Percentiles rank a stretch among this genome's conserved stretches.
These are phyloP conservation scores for Psittacus erithacus DNA, from an alignment of 2,113 vertebrate species.

Conservation along the genomic window DNA sequence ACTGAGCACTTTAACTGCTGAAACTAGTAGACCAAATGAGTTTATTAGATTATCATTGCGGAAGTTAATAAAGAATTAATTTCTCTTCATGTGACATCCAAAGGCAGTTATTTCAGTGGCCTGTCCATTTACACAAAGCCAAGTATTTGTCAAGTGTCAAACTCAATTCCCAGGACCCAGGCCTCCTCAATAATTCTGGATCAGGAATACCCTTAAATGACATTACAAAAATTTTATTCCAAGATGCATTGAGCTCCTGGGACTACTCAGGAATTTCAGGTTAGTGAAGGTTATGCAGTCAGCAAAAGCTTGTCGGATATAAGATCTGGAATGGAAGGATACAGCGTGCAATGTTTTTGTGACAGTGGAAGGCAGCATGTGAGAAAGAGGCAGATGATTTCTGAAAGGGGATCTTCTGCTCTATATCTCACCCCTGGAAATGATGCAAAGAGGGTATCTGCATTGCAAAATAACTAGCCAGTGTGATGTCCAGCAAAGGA, in stretches of 20 bases:
- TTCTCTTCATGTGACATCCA: constrained; percentile 88
- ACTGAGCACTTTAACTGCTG: constrained; percentile 77
- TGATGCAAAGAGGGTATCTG: constrained; percentile 34
- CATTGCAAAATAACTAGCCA: constrained; percentile 8
- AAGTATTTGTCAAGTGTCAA: constrained; percentile 97
- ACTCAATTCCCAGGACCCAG: constrained; percentile 83
- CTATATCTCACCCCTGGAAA: constrained; percentile 42
- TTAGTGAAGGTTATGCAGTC: constrained; percentile 81
- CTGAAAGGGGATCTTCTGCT: constrained; percentile 14
- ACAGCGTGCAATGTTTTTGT: not conserved
- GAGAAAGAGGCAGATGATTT: not conserved
- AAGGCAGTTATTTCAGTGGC: constrained; percentile 84
- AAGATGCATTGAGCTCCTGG: constrained; percentile 86
- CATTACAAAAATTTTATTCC: constrained; percentile 99
- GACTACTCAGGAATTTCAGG: constrained; percentile 85
- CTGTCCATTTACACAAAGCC: constrained; percentile 96
- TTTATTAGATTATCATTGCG: constrained; percentile 89
- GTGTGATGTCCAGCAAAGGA: constrained; percentile 57
- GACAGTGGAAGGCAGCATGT: not conserved
- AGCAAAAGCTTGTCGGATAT: constrained; percentile 76
- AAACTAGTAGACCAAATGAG: constrained; percentile 83
- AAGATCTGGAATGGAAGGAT: constrained; percentile 39
- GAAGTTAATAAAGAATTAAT: constrained; percentile 98
- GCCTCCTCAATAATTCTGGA: constrained; percentile 90
- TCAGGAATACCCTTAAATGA: constrained; percentile 93